Evolutionary conservation across 2,113 vertebrate genomes (phyloP), one percentile per base, ranked within the genome.

Genomic region (Zosterops borbonicus): DNA sequence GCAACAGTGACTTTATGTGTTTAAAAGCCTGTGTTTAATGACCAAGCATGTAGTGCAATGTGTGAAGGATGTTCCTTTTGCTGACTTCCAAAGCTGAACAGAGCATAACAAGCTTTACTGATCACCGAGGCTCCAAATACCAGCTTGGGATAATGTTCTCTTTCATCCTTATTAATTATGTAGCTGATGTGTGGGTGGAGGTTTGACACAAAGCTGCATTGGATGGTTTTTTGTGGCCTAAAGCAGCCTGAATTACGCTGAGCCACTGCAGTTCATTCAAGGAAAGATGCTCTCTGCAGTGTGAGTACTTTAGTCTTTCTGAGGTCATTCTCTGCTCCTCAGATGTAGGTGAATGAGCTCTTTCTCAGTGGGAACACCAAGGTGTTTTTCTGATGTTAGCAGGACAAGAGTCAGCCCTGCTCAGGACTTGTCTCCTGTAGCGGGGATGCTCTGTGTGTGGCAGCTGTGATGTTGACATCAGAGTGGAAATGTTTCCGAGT

Each of bases 101-200:
- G 50, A 89, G 27, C 50, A 17, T 22, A 78, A 46, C 46, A 44
- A 50, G 67, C 63, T 80, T 67, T 74, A 7, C 71, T 0, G 1
- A 52, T 71, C 53, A 53, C 63, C 9, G 27, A 62, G 77, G 39
- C 27, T 70, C 71, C 62, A 59, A 67, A 63, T 50, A 81, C 46
- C 39, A 83, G 79, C 80, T 74, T 63, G 55, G 53, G 50, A 52
- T 88, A 73, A 75, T 55, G 59, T 73, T 80, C 85, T 89, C 44
- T 29, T 87, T 87, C n/a, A 42, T 91, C 74, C 74, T 95, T 75
- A 77, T 93, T 84, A 92, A 83, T 94, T 89, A 68, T 89, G 90
- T 90, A 88, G 58, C 41, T 91, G 89, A 35, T 65, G 35, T 35
- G 79, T 83, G 53, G 70, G 58, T 70, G 71, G 63, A 83, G 41